Percentiles rank a stretch among this genome's conserved stretches.
Conservation (phyloP, 37 sponge, comb jelly and placozoan species). For the Chondrilla cf. caribensis region DNA sequence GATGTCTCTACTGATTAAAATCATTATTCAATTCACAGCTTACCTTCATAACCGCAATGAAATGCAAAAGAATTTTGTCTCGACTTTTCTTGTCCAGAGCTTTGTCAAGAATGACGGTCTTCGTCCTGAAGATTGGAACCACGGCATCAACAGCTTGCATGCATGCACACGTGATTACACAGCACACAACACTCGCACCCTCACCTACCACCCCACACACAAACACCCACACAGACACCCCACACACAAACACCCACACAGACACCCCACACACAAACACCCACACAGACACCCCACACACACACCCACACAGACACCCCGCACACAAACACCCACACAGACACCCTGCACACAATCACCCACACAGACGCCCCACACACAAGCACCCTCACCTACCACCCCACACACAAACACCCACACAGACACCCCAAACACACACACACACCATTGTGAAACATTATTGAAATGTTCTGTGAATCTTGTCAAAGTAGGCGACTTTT, state of each 20-base stretch:
- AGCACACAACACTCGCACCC: too few relatives aligned
- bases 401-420: too few relatives aligned
- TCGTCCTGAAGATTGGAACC: slow-evolving; percentile 41
- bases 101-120: slow-evolving; percentile 58
- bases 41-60: slow-evolving; percentile 84
- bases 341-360: too few relatives aligned
- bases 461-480: slow-evolving; percentile 93
- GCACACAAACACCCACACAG: too few relatives aligned
- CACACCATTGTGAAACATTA: slow-evolving; percentile 83
- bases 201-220: not conserved
- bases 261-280: too few relatives aligned
- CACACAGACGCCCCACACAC: too few relatives aligned
- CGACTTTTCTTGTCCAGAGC: slow-evolving; percentile 56
- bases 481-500: slow-evolving; percentile 78
- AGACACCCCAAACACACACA: not conserved
- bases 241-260: not conserved
- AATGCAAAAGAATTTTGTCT: slow-evolving; percentile 59
- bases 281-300: too few relatives aligned
- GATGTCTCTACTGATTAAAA: too few relatives aligned
- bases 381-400: too few relatives aligned
- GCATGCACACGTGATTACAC: too few relatives aligned
- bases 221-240: not conserved
- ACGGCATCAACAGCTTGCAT: not conserved
- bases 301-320: too few relatives aligned
- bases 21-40: too few relatives aligned